Conservation (phyloP, 2,797 vertebrate genomes). For the Pangasius macronema region DNA sequence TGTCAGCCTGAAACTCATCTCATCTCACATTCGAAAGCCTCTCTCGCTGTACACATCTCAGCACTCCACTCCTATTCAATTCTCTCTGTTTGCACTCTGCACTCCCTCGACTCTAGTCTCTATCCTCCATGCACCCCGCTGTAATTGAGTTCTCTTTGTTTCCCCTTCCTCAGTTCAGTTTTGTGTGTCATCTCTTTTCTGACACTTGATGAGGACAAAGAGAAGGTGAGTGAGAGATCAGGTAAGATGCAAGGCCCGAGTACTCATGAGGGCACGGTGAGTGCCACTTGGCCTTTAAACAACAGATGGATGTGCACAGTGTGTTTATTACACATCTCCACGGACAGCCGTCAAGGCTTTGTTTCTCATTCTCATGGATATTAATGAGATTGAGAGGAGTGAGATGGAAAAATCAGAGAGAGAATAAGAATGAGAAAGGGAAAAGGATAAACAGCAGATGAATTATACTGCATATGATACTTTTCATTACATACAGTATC, state of each 20-base stretch:
- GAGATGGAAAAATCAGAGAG: background rate
- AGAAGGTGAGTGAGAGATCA: conserved; percentile 18
- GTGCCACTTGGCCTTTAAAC: conserved; percentile 58
- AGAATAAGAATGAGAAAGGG: conserved; percentile 39
- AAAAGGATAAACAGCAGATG: background rate
- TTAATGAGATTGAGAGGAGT: conserved; percentile 37
- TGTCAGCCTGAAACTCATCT: conserved; percentile 35
- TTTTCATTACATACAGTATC: conserved; percentile 15
- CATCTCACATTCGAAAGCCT: conserved; percentile 43
- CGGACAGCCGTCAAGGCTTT: conserved; percentile 39
- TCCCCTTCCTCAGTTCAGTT: conserved; percentile 6
- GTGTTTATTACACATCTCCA: conserved; percentile 48
- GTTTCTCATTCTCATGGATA: conserved; percentile 45
- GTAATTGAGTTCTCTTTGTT: conserved; percentile 46
- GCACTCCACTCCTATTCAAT: background rate
- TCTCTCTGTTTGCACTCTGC: conserved; percentile 17
- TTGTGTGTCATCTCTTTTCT: conserved; percentile 36
- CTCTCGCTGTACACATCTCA: conserved; percentile 12
- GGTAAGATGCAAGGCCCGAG: conserved; percentile 36
- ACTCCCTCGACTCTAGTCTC: background rate
- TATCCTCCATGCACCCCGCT: background rate
- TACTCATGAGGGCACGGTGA: conserved; percentile 38
- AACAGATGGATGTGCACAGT: conserved; percentile 43
- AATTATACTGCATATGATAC: background rate
- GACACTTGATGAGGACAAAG: conserved; percentile 47